Evolutionary conservation across 1,140 invertebrate species (phyloP).

Genomic region (Pseudomyrmex dendroicus): DNA sequence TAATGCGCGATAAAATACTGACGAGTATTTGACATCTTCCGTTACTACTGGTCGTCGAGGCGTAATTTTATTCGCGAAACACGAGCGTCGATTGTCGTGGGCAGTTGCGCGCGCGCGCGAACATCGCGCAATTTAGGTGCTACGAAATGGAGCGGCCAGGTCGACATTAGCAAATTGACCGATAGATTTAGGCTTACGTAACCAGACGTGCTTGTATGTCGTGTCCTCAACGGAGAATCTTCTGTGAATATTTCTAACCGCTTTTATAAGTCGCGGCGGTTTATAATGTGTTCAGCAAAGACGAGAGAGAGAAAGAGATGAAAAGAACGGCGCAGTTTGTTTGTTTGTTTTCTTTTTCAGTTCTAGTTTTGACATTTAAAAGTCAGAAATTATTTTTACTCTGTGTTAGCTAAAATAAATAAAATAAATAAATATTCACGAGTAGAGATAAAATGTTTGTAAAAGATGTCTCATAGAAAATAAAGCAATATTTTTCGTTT

Average conservation of each 20-base stretch:
- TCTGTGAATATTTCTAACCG: slow-evolving; percentile 58
- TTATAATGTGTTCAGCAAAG: too few species aligned
- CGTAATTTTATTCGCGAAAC: slow-evolving; percentile 49
- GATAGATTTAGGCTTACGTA: slow-evolving; percentile 82
- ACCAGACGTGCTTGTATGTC: slow-evolving; percentile 59
- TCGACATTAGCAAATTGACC: slow-evolving; percentile 79
- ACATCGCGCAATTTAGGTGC: slow-evolving; percentile 26
- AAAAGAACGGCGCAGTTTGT: too few species aligned
- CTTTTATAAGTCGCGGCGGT: not conserved
- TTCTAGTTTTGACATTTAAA: too few species aligned
- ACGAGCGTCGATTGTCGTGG: slow-evolving; percentile 4
- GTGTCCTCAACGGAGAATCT: slow-evolving; percentile 64
- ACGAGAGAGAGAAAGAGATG: not conserved
- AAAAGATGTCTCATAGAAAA: too few species aligned
- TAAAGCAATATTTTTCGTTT: too few species aligned
- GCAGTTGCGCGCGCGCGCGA: slow-evolving; percentile 3
- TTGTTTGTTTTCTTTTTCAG: too few species aligned
- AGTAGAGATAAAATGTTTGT: not conserved
- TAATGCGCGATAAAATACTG: slow-evolving; percentile 40
- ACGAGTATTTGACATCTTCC: slow-evolving; percentile 52
- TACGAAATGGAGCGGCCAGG: slow-evolving; percentile 28
- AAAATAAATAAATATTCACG: not conserved
- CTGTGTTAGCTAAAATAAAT: too few species aligned
- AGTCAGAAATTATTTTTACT: too few species aligned
- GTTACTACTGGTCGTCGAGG: slow-evolving; percentile 20